A percentile compares a stretch with the other conserved stretches of the same genome.
Evolutionary conservation across 2,888 invertebrate genomes (phyloP).

Genomic region (Microplitis manilae): DNA sequence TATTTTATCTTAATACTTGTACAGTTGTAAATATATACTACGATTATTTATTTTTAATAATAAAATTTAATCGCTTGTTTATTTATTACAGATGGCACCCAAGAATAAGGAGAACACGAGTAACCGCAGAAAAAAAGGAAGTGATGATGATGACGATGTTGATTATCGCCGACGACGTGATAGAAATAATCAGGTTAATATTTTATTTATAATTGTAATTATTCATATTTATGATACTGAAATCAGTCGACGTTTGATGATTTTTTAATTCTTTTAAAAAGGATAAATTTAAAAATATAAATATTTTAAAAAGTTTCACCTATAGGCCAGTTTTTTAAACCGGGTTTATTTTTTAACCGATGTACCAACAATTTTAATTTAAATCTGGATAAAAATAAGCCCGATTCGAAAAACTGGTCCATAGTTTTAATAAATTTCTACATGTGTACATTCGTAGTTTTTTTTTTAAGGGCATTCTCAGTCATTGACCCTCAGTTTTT

Average conservation of each 20-base stretch:
- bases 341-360: too few relatives aligned
- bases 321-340: too few relatives aligned
- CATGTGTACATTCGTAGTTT: too few relatives aligned
- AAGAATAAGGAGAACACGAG: conserved; percentile 65
- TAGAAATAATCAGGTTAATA: conserved; percentile 82
- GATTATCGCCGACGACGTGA: conserved; percentile 83
- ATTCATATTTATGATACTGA: not conserved
- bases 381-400: too few relatives aligned
- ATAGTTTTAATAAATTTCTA: too few relatives aligned
- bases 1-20: not conserved
- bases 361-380: too few relatives aligned
- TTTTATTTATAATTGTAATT: not conserved
- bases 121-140: conserved; percentile 63
- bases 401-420: too few relatives aligned
- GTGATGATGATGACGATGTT: conserved; percentile 79
- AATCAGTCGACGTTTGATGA: too few relatives aligned
- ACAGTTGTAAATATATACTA: not conserved
- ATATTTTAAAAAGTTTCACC: not conserved
- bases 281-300: conserved; percentile 16
- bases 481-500: too few relatives aligned
- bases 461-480: too few relatives aligned
- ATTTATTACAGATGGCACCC: conserved; percentile 61
- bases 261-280: too few relatives aligned
- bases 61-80: not conserved
- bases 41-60: not conserved